Conservation (phyloP, 2,113 vertebrate genomes). For the Oreamnos americanus region DNA sequence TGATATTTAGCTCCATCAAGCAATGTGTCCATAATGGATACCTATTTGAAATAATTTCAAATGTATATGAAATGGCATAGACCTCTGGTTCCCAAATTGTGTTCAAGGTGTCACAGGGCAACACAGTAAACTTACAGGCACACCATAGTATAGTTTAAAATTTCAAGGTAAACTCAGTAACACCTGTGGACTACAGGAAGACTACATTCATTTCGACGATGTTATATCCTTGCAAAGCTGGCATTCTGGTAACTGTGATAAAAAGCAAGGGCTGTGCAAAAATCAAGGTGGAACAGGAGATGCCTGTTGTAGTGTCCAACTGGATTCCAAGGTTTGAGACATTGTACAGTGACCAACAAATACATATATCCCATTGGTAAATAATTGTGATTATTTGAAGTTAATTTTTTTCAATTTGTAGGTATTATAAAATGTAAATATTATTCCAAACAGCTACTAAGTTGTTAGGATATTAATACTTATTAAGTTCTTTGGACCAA, state of each 20-base stretch:
- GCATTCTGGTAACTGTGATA: neutral
- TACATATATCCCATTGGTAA: neutral
- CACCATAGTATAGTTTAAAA: neutral
- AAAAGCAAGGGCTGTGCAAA: slow-evolving; percentile 6
- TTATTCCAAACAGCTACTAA: neutral
- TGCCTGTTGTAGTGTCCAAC: neutral
- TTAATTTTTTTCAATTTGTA: neutral
- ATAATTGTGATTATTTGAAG: neutral
- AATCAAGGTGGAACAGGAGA: neutral
- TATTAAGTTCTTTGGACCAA: neutral
- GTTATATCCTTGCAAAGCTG: neutral
- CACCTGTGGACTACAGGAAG: neutral
- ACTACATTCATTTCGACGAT: neutral
- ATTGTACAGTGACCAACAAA: neutral
- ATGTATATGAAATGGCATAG: neutral
- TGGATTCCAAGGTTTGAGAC: neutral
- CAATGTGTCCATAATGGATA: neutral
- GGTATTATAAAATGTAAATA: neutral
- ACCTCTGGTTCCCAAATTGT: neutral
- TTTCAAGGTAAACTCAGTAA: neutral
- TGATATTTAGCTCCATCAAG: neutral
- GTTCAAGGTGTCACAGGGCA: neutral
- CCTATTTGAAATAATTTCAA: slow-evolving; percentile 14
- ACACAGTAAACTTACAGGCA: neutral
- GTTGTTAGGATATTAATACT: neutral